These are phyloP conservation scores for Turritopsis dohrnii DNA, from an alignment of 30 jellyfish, hydroid and myxozoan genomes.

Conservation along the genomic window DNA sequence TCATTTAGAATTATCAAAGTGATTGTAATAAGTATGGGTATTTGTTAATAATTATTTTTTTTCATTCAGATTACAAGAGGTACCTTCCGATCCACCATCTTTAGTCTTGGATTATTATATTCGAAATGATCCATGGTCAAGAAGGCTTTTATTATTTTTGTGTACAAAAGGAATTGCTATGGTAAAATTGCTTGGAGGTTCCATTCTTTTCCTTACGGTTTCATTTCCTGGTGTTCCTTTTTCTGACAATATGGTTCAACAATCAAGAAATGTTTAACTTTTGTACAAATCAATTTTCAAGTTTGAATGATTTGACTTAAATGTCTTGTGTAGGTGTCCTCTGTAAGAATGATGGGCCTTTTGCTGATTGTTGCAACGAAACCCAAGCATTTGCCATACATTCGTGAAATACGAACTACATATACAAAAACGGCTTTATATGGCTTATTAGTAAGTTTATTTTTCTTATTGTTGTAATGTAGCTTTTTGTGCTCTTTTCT, in stretches of 20 bases:
- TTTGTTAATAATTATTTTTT: not conserved
- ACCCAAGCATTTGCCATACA: conserved; percentile 66
- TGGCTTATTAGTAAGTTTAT: conserved; percentile 84
- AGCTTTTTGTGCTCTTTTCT: conserved; percentile 55
- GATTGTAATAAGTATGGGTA: not conserved
- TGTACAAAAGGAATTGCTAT: conserved; percentile 69
- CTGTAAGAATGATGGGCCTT: conserved; percentile 94
- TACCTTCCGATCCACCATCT: conserved; percentile 97
- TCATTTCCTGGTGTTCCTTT: not conserved
- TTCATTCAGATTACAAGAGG: conserved; percentile 80
- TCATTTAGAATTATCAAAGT: not conserved
- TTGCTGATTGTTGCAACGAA: conserved; percentile 80
- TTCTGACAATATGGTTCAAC: no score
- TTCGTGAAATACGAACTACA: conserved; percentile 62
- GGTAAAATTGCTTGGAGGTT: no score
- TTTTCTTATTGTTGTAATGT: conserved; percentile 74
- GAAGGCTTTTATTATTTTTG: conserved; percentile 57
- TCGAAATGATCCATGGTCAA: conserved; percentile 95
- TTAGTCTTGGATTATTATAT: conserved; percentile 85
- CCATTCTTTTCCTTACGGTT: not conserved
- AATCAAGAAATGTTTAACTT: no score
- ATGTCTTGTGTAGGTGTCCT: conserved; percentile 52
- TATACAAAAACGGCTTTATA: conserved; percentile 78
- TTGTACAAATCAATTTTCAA: not conserved
- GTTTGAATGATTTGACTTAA: not conserved